Conservation (phyloP, 64 coral and sea anemone genomes). For the Trachythela sp. region DNA sequence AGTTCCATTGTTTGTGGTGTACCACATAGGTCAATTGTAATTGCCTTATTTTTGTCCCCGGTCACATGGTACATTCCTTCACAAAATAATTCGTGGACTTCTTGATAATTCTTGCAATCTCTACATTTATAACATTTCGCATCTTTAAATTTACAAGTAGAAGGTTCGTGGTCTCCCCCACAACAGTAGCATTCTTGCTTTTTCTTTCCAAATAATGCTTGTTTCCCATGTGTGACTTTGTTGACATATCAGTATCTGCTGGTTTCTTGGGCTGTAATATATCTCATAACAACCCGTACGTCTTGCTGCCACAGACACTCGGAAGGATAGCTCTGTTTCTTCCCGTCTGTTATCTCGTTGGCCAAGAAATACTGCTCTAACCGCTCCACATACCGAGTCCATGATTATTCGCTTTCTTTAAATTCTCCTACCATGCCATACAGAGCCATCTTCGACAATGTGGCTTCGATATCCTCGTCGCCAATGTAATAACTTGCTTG, state of each 20-base stretch:
- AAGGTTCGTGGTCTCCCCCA: slow-evolving; percentile 36
- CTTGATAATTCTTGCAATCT: background rate
- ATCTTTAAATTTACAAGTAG: slow-evolving; percentile 29
- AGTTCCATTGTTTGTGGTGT: slow-evolving; percentile 47
- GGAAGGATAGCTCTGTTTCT: slow-evolving; percentile 1
- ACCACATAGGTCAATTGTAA: slow-evolving; percentile 36
- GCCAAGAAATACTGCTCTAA: slow-evolving; percentile 17
- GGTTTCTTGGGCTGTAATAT: slow-evolving; percentile 16
- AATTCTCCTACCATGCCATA: background rate
- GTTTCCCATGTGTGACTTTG: background rate
- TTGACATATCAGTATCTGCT: background rate
- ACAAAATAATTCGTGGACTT: background rate
- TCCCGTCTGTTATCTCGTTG: background rate
- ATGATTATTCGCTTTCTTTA: background rate
- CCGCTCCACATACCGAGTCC: slow-evolving; percentile 13
- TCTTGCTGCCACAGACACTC: slow-evolving; percentile 18
- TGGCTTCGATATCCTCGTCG: background rate
- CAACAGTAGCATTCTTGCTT: slow-evolving; percentile 35
- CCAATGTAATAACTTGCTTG: background rate
- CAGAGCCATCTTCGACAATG: no score
- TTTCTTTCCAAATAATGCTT: background rate
- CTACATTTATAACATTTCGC: slow-evolving; percentile 37
- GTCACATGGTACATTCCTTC: background rate
- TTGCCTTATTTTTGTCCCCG: no score
- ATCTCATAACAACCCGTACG: slow-evolving; percentile 31